phyloP scores from a whole-genome alignment of 2,888 invertebrate species.

The Drosophila borealis region DNA sequence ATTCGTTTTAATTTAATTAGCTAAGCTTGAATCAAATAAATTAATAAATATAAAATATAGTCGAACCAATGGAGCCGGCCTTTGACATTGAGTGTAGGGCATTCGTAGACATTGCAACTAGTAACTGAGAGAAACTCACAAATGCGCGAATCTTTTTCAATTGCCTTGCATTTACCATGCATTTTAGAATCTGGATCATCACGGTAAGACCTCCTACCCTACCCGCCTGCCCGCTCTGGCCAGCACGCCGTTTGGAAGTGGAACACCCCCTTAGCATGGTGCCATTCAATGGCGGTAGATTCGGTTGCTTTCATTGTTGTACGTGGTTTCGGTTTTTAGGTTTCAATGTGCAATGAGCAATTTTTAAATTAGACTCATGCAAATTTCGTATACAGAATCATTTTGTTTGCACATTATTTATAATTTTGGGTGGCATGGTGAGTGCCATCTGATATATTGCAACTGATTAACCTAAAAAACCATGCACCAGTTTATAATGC shows the following conservation, averaged over 20 bases:
- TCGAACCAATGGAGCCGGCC: conserved; percentile 20
- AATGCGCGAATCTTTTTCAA: conserved; percentile 69
- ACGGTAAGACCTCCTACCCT: conserved; percentile 9
- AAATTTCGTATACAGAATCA: conserved; percentile 54
- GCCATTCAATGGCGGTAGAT: conserved; percentile 54
- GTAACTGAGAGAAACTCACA: conserved; percentile 36
- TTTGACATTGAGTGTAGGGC: conserved; percentile 62
- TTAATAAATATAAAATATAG: no score
- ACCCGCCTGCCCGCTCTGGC: not conserved
- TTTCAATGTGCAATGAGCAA: conserved; percentile 68
- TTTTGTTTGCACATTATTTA: conserved; percentile 62
- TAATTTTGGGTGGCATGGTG: conserved; percentile 19
- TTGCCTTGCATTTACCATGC: conserved; percentile 68
- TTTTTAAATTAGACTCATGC: conserved; percentile 82
- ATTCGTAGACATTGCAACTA: conserved; percentile 19
- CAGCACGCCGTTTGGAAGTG: conserved; percentile 12
- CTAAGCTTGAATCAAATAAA: no score
- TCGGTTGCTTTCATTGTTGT: conserved; percentile 18
- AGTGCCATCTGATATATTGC: conserved; percentile 35
- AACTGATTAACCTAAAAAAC: conserved; percentile 68
- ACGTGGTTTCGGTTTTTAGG: conserved; percentile 55
- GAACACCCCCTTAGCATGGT: conserved; percentile 31
- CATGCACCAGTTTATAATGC: conserved; percentile 31
- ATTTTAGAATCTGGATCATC: conserved; percentile 69
- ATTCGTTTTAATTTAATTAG: no score